Percentiles rank a stretch among this genome's conserved stretches.
These are phyloP conservation scores for Drosophila malerkotliana DNA, from an alignment of 1,140 invertebrate genomes.

Conservation along the genomic window DNA sequence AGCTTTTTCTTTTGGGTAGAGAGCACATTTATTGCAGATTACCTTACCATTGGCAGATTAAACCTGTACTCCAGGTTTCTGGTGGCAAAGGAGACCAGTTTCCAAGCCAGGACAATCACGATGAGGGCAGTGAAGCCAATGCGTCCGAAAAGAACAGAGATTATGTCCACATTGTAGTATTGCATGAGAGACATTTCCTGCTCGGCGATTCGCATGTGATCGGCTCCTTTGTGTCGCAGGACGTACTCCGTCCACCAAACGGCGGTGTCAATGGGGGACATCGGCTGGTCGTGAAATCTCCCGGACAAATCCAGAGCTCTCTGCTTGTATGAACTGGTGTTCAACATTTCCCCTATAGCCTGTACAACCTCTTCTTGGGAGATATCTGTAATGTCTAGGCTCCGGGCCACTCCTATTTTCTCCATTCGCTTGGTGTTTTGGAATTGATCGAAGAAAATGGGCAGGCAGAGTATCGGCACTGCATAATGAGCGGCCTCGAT, in stretches of 20 bases:
- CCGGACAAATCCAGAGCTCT: constrained; percentile 76
- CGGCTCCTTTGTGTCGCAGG: constrained; percentile 72
- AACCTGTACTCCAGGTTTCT: constrained; percentile 25
- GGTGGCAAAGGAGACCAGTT: constrained; percentile 16
- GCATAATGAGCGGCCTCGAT: constrained; percentile 84
- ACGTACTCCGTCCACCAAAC: constrained; percentile 88
- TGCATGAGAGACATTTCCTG: constrained; percentile 67
- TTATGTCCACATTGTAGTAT: constrained; percentile 62
- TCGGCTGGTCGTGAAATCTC: constrained; percentile 85
- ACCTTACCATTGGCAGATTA: constrained; percentile 20
- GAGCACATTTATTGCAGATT: background rate
- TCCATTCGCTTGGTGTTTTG: constrained; percentile 51
- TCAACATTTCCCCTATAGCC: constrained; percentile 30
- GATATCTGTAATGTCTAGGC: background rate
- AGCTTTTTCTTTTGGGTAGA: background rate
- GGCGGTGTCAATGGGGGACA: constrained; percentile 85
- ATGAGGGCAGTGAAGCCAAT: constrained; percentile 51
- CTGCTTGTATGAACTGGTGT: constrained; percentile 28
- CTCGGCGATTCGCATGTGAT: constrained; percentile 83
- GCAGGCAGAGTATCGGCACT: constrained; percentile 52
- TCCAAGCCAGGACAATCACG: constrained; percentile 28
- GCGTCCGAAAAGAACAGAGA: constrained; percentile 49
- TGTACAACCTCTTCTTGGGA: background rate
- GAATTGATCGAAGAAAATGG: constrained; percentile 61
- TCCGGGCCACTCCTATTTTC: constrained; percentile 85